A percentile compares a stretch with the other conserved stretches of the same genome.
These are phyloP conservation scores for Platygyra sinensis DNA, from an alignment of 64 coral and sea anemone genomes.

Conservation along the genomic window DNA sequence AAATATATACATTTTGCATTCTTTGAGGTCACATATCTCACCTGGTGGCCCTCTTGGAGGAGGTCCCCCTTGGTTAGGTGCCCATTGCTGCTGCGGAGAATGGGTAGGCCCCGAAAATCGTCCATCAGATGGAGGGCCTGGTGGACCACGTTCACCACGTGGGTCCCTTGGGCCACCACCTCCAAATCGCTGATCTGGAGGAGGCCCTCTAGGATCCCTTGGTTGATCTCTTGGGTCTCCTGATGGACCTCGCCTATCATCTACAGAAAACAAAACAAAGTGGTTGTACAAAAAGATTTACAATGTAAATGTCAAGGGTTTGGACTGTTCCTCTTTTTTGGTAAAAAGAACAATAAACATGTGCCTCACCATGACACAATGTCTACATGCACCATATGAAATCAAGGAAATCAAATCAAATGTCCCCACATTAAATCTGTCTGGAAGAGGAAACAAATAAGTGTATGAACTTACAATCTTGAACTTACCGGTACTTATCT, in stretches of 20 bases:
- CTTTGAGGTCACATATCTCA: background rate
- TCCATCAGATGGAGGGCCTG: slow-evolving; percentile 30
- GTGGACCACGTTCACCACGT: slow-evolving; percentile 43
- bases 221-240: slow-evolving; percentile 76
- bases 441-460: too few relatives aligned
- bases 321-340: too few relatives aligned
- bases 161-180: slow-evolving; percentile 57
- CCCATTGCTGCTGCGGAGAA: slow-evolving; percentile 88
- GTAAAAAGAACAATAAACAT: too few relatives aligned
- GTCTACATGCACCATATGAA: too few relatives aligned
- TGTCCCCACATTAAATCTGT: too few relatives aligned
- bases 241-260: slow-evolving; percentile 72
- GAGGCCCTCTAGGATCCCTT: slow-evolving; percentile 66
- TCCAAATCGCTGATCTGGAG: slow-evolving; percentile 54
- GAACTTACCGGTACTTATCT: too few relatives aligned
- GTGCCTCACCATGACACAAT: too few relatives aligned
- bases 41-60: slow-evolving; percentile 65
- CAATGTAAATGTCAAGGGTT: too few relatives aligned
- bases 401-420: too few relatives aligned
- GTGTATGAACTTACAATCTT: too few relatives aligned
- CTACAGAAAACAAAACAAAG: slow-evolving; percentile 26
- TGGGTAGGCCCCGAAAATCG: slow-evolving; percentile 59
- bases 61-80: slow-evolving; percentile 74
- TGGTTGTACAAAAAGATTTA: too few relatives aligned
- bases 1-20: background rate